These are phyloP conservation scores for Aplocera efformata DNA, from an alignment of 2,888 invertebrate genomes.

Conservation along the genomic window DNA sequence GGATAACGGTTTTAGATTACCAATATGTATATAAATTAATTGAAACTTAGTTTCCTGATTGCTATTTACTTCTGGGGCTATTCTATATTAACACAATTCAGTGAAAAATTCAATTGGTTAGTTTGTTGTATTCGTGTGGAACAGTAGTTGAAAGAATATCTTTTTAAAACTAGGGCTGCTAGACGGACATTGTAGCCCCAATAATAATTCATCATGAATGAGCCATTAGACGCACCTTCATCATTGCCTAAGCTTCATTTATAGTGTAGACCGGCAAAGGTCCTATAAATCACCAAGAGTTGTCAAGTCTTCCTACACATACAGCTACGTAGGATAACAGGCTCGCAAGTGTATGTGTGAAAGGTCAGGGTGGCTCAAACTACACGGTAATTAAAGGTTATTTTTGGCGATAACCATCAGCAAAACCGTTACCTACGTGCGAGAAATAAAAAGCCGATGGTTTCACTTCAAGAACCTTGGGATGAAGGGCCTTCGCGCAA, in stretches of 20 bases:
- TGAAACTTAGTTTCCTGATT: no score
- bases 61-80: no score
- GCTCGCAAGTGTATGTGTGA: conserved; percentile 59
- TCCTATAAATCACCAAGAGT: conserved; percentile 3
- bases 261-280: not conserved
- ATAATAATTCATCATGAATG: no score
- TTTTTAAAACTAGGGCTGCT: conserved; percentile 13
- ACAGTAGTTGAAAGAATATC: no score
- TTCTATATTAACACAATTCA: no score
- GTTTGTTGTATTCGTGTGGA: no score
- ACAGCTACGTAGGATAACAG: conserved; percentile 47
- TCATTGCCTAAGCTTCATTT: no score
- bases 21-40: no score
- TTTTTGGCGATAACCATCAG: conserved; percentile 79
- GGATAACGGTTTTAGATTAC: no score
- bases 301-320: conserved; percentile 48
- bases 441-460: conserved; percentile 71
- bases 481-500: conserved; percentile 55
- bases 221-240: no score
- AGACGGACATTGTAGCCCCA: no score
- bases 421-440: conserved; percentile 74
- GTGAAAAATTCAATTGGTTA: no score
- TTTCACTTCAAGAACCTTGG: conserved; percentile 60
- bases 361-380: conserved; percentile 77
- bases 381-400: conserved; percentile 79